phyloP scores from a whole-genome alignment of 2,113 vertebrate species.

The Hiodon tergisus region DNA sequence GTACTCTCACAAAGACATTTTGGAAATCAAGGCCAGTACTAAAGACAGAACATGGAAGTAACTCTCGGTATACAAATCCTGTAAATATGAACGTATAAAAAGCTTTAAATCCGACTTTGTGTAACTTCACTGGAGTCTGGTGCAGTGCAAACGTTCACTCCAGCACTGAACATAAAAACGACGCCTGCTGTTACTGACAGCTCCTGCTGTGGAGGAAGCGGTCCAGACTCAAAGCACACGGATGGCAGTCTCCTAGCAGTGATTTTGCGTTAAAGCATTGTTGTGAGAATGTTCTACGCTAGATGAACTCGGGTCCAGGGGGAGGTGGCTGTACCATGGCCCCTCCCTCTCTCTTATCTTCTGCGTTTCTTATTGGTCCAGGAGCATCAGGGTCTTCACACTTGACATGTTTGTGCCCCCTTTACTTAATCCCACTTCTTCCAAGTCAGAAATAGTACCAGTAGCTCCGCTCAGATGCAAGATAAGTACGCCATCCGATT shows the following conservation, averaged over 20 bases:
- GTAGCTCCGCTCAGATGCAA: no score
- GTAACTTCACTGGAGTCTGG: slow-evolving; percentile 39
- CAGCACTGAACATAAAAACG: not conserved
- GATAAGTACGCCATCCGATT: no score
- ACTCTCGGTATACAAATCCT: slow-evolving; percentile 53
- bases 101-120: slow-evolving; percentile 29
- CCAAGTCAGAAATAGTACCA: not conserved
- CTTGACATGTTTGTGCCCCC: not conserved
- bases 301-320: no score
- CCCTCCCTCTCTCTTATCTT: not conserved
- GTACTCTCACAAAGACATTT: slow-evolving; percentile 63
- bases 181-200: not conserved
- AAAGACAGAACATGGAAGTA: slow-evolving; percentile 61
- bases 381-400: not conserved
- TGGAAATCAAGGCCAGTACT: slow-evolving; percentile 62
- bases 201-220: not conserved
- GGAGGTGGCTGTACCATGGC: not conserved
- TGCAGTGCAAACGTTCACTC: slow-evolving; percentile 24
- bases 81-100: slow-evolving; percentile 56
- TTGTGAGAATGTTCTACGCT: no score
- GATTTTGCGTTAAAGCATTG: no score
- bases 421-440: not conserved
- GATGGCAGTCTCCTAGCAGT: no score
- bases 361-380: slow-evolving; percentile 16
- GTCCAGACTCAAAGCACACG: not conserved